Evolutionary conservation across 2,888 invertebrate genomes (phyloP), one percentile per base, ranked within the genome.

Genomic region (Drosophila acutilabella): DNA sequence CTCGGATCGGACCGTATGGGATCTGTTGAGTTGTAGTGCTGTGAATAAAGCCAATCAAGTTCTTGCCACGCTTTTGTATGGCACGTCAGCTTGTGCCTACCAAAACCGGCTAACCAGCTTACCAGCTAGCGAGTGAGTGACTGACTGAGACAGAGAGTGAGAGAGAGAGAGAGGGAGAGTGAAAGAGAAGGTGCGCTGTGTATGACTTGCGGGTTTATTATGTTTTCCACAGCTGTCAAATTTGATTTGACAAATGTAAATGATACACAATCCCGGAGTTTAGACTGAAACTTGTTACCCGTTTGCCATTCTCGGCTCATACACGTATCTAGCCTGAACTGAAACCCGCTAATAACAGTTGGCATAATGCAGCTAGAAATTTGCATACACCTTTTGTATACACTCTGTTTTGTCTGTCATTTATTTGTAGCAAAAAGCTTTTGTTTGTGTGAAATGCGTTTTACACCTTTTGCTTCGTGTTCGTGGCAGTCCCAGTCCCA

Each of bases 191-290:
- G 10, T 38, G n/a, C 20, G 52, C 4, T 57, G 52, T 20, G 54
- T 58, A 18, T 50, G 58, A 45, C 71, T 75, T 56, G 45, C 23
- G 38, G 60, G 52, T 41, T 54, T 83, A 83, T 87, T 88, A 81
- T 85, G 78, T 85, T 87, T 81, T 80, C 85, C 88, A 70, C 82
- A 84, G 88, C 83, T 84, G 83, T 84, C 83, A 84, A 87, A 84
- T 85, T 75, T 84, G 88, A 87, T 87, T 84, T 84, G 82, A 84
- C 85, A 85, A 85, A 84, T 87, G 83, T 85, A 84, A 84, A 85
- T 80, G 85, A 88, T 84, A 87, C 68, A 56, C 54, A 44, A 20
- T 13, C 30, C 4, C 30, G 26, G 54, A 2, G 18, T 42, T 56
- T 30, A 30, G 26, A 56, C 33, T 47, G 38, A 2, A 14, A 20